A percentile compares a stretch with the other conserved stretches of the same genome.
phyloP scores from a whole-genome alignment of 2,888 invertebrate species.

The Sylvicola cinctus region DNA sequence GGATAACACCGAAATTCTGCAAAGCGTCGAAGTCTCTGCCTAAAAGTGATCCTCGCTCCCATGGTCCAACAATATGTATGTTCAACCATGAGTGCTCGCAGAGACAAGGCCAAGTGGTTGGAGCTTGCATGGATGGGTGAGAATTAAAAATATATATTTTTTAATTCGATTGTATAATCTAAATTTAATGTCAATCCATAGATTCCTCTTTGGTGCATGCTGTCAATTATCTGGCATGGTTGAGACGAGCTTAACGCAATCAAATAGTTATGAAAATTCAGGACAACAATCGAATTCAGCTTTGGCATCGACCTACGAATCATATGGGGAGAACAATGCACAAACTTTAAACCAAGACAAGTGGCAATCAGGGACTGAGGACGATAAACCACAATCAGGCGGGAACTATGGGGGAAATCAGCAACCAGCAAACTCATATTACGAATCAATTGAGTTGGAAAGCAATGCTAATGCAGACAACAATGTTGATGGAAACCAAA shows the following conservation, averaged over 20 bases:
- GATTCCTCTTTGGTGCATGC: conserved; percentile 75
- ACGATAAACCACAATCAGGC: conserved; percentile 6
- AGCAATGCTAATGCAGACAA: too few species aligned
- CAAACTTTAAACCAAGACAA: conserved; percentile 6
- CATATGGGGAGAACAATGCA: conserved; percentile 9
- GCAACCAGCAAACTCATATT: conserved; percentile 5
- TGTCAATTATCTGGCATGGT: conserved; percentile 47
- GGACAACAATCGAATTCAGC: conserved; percentile 14
- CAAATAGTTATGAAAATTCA: conserved; percentile 14
- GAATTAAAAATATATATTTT: background rate
- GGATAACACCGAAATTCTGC: conserved; percentile 66
- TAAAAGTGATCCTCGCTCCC: conserved; percentile 30
- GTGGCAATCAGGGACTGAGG: background rate
- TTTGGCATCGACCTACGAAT: conserved; percentile 12
- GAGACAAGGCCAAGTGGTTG: conserved; percentile 62
- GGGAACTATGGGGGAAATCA: conserved; percentile 3
- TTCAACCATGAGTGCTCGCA: conserved; percentile 78
- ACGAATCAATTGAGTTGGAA: conserved; percentile 6
- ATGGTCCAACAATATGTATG: conserved; percentile 70
- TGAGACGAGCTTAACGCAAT: conserved; percentile 19
- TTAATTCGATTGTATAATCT: background rate
- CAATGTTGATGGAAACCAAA: too few species aligned
- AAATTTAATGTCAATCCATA: background rate
- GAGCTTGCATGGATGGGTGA: conserved; percentile 72
- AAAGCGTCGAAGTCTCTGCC: conserved; percentile 44